These are phyloP conservation scores for Scopus umbretta DNA, from an alignment of 2,113 vertebrate genomes.

Conservation along the genomic window DNA sequence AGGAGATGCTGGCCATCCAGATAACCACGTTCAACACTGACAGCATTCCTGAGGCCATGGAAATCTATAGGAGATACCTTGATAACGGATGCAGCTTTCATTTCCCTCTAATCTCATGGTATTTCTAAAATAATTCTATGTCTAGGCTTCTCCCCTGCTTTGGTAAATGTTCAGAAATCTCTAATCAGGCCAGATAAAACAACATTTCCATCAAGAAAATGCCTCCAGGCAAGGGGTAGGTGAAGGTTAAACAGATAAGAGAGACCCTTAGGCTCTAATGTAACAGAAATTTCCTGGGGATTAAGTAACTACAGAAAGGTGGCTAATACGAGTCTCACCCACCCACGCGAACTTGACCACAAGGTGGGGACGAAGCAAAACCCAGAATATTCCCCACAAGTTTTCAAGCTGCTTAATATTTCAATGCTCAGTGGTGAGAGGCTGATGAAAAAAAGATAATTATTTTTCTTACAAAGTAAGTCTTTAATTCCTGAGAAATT, in stretches of 20 bases:
- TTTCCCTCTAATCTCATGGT: neutral
- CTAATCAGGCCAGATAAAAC: neutral
- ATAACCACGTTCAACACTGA: neutral
- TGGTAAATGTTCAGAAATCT: neutral
- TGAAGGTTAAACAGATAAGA: neutral
- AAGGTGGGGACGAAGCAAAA: neutral
- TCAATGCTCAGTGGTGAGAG: neutral
- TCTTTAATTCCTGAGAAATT: neutral
- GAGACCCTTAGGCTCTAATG: neutral
- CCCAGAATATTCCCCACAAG: neutral
- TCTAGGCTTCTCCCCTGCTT: neutral
- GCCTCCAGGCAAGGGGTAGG: neutral
- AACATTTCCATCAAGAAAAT: neutral
- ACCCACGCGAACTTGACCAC: rapidly evolving
- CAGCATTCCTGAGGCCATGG: neutral
- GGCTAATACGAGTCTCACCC: neutral
- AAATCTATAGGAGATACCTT: neutral
- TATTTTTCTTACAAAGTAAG: neutral
- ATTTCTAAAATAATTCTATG: neutral
- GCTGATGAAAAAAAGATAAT: neutral
- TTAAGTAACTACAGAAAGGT: neutral
- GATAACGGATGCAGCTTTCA: neutral
- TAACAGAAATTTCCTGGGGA: neutral
- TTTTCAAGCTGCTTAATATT: neutral
- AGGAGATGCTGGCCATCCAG: neutral